phyloP scores from a whole-genome alignment of 2,113 vertebrate species.

The Tragulus kanchil region DNA sequence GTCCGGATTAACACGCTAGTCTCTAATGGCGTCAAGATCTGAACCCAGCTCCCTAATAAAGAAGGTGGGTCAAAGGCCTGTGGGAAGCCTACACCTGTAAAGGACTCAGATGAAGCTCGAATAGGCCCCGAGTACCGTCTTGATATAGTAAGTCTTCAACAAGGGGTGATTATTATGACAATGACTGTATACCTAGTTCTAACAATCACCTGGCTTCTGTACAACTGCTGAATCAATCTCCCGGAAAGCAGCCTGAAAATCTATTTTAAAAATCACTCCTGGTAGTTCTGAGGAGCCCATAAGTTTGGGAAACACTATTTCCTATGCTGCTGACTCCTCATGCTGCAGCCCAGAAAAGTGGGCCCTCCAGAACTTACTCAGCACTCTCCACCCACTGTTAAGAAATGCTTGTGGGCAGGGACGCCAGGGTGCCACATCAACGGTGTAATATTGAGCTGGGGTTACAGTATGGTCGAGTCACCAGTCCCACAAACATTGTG shows the following conservation, averaged over 20 bases:
- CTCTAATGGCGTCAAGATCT: not conserved
- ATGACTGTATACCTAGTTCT: not conserved
- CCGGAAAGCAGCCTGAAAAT: not conserved
- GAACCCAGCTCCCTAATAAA: not conserved
- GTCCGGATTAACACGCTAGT: not conserved
- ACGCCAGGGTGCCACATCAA: not conserved
- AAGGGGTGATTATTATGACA: not conserved
- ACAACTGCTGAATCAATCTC: not conserved
- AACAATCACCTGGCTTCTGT: not conserved
- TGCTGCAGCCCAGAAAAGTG: not conserved
- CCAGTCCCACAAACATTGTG: not conserved
- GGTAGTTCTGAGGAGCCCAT: not conserved
- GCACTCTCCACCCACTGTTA: not conserved
- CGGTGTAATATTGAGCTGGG: not conserved
- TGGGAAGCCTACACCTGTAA: not conserved
- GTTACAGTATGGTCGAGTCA: not conserved
- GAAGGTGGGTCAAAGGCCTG: not conserved
- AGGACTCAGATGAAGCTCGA: not conserved
- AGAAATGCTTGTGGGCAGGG: not conserved
- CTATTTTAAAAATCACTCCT: not conserved
- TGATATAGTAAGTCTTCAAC: not conserved
- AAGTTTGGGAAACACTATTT: slow-evolving; percentile 7
- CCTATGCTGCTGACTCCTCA: not conserved
- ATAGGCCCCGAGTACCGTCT: not conserved
- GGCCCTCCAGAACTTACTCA: not conserved